These are phyloP conservation scores for Paratilapia polleni DNA, from an alignment of 2,113 vertebrate species.

Conservation along the genomic window DNA sequence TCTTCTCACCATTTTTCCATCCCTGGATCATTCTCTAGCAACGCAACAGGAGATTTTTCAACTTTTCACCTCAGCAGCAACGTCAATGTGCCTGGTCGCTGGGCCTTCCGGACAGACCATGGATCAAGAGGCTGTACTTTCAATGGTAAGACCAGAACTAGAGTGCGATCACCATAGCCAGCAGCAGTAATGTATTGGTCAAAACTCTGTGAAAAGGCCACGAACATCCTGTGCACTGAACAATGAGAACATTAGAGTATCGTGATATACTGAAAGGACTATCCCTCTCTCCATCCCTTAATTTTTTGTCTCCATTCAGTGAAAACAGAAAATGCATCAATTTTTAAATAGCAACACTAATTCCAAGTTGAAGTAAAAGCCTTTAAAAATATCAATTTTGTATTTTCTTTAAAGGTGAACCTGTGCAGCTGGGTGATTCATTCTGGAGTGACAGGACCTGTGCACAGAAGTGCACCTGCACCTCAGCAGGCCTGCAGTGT, in stretches of 20 bases:
- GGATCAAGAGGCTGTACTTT: slow-evolving; percentile 42
- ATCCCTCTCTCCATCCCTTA: neutral
- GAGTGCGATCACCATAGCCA: neutral
- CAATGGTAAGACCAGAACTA: slow-evolving; percentile 11
- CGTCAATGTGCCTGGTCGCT: slow-evolving; percentile 52
- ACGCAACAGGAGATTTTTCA: neutral
- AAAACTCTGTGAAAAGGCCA: neutral
- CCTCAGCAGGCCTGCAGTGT: slow-evolving; percentile 46
- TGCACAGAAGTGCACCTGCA: slow-evolving; percentile 63
- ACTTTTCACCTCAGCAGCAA: slow-evolving; percentile 35
- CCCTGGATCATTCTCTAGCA: slow-evolving; percentile 36
- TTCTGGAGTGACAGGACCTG: slow-evolving; percentile 73
- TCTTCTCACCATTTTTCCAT: slow-evolving; percentile 49
- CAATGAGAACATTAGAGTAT: too few species aligned
- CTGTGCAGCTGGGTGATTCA: slow-evolving; percentile 40
- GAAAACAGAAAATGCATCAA: neutral
- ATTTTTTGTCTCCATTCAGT: neutral
- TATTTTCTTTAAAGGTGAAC: slow-evolving; percentile 42
- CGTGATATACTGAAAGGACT: too few species aligned
- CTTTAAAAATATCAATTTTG: accelerated
- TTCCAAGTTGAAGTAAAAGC: neutral
- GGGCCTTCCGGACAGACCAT: slow-evolving; percentile 55
- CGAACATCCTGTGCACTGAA: too few species aligned
- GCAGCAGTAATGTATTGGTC: neutral
- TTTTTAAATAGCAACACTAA: neutral